These are phyloP conservation scores for Cerastis rubricosa DNA, from an alignment of 2,888 invertebrate genomes.

Conservation along the genomic window DNA sequence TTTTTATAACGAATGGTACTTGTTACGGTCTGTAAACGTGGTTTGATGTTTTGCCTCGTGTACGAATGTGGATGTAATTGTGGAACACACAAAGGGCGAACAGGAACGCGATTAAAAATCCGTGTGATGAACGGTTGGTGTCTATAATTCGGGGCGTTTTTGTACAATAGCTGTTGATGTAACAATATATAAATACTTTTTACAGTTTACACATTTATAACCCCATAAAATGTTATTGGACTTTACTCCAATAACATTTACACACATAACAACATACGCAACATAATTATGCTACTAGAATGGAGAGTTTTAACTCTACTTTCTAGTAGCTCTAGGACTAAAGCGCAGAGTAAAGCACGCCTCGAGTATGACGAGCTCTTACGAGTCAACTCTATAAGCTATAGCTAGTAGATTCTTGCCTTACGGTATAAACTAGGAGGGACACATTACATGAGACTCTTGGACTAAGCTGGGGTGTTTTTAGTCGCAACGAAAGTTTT, in stretches of 20 bases:
- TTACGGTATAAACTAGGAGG: not conserved
- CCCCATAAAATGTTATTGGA: slow-evolving; percentile 23
- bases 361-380: slow-evolving; percentile 16
- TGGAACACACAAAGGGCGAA: slow-evolving; percentile 27
- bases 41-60: slow-evolving; percentile 39
- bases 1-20: slow-evolving; percentile 53
- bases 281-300: no score
- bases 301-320: no score
- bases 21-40: slow-evolving; percentile 52
- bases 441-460: no score
- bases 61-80: slow-evolving; percentile 29
- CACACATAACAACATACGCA: no score
- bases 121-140: not conserved
- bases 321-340: slow-evolving; percentile 35
- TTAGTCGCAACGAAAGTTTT: not conserved
- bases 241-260: no score
- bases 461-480: not conserved
- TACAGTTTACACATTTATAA: slow-evolving; percentile 11
- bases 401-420: not conserved
- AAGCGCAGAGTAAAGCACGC: slow-evolving; percentile 27
- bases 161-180: not conserved
- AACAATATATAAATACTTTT: not conserved
- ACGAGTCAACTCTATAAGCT: slow-evolving; percentile 12
- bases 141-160: not conserved
- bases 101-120: slow-evolving; percentile 37